A percentile compares a stretch with the other conserved stretches of the same genome.
Conservation (phyloP, 2,797 vertebrate species). For the Geotrypetes seraphini region DNA sequence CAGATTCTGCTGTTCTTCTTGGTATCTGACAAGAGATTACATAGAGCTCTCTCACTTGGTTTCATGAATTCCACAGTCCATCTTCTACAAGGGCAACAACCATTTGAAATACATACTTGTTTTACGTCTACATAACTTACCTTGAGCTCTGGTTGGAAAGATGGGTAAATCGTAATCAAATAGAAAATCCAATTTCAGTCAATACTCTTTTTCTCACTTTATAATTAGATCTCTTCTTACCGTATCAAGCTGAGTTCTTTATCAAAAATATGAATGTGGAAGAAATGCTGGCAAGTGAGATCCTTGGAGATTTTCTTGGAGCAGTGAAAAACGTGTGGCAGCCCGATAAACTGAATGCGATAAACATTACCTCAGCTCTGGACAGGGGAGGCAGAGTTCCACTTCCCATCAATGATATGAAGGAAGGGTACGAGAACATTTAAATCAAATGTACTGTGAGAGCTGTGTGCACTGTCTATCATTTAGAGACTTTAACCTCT, state of each 20-base stretch:
- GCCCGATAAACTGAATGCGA: constrained; percentile 88
- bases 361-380: constrained; percentile 94
- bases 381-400: constrained; percentile 91
- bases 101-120: too few relatives aligned
- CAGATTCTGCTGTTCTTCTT: too few relatives aligned
- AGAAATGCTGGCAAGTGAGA: constrained; percentile 95
- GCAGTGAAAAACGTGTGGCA: constrained; percentile 98
- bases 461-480: too few relatives aligned
- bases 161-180: too few relatives aligned
- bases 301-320: constrained; percentile 92
- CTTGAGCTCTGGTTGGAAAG: too few relatives aligned
- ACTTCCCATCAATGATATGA: constrained; percentile 92
- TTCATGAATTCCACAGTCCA: too few relatives aligned
- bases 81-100: too few relatives aligned
- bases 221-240: constrained; percentile 79
- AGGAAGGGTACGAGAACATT: constrained; percentile 83
- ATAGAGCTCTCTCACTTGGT: too few relatives aligned
- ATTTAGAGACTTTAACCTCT: too few relatives aligned
- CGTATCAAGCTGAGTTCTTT: constrained; percentile 93
- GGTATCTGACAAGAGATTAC: too few relatives aligned
- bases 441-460: too few relatives aligned
- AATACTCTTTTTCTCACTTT: constrained; percentile 6
- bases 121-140: too few relatives aligned
- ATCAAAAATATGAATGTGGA: constrained; percentile 98
- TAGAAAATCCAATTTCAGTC: constrained; percentile 8